Percentiles rank a stretch among this genome's conserved stretches.
phyloP scores from a whole-genome alignment of 1,140 invertebrate genomes.

The Anthonomus grandis region DNA sequence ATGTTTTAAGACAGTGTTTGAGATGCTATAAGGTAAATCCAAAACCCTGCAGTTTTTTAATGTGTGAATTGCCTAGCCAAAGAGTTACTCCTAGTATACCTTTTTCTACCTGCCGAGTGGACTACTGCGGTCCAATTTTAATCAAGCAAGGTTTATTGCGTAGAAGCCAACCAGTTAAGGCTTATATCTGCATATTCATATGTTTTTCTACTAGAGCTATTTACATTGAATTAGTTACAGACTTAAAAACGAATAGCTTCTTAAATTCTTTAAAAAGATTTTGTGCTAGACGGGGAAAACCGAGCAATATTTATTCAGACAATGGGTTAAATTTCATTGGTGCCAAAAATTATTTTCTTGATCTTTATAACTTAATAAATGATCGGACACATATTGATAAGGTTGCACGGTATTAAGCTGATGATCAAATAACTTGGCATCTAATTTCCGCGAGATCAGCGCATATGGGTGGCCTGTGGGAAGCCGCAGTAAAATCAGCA shows the following conservation, averaged over 20 bases:
- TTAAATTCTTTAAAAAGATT: slow-evolving; percentile 41
- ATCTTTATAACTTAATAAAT: slow-evolving; percentile 1
- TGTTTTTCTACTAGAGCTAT: slow-evolving; percentile 37
- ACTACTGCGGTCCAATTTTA: slow-evolving; percentile 41
- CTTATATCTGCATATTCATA: slow-evolving; percentile 29
- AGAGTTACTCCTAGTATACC: slow-evolving; percentile 25
- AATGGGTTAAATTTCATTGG: too few species aligned
- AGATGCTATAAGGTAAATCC: too few species aligned
- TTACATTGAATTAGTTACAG: too few species aligned
- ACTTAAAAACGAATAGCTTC: slow-evolving; percentile 43
- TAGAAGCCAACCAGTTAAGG: slow-evolving; percentile 1
- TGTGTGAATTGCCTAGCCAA: too few species aligned
- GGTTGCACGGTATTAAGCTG: too few species aligned
- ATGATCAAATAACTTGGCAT: slow-evolving; percentile 31
- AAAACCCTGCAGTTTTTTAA: slow-evolving; percentile 23
- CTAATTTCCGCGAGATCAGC: slow-evolving; percentile 16
- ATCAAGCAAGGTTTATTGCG: slow-evolving; percentile 40
- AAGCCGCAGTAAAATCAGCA: slow-evolving; percentile 11
- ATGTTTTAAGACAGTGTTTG: slow-evolving; percentile 36
- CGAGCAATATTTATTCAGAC: slow-evolving; percentile 30
- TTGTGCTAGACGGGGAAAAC: slow-evolving; percentile 36
- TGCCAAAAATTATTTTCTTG: too few species aligned
- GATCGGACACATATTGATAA: neutral
- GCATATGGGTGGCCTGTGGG: too few species aligned
- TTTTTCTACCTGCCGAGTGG: slow-evolving; percentile 39